phyloP scores from a whole-genome alignment of 2,888 invertebrate genomes.

The Lepidonotus clava region DNA sequence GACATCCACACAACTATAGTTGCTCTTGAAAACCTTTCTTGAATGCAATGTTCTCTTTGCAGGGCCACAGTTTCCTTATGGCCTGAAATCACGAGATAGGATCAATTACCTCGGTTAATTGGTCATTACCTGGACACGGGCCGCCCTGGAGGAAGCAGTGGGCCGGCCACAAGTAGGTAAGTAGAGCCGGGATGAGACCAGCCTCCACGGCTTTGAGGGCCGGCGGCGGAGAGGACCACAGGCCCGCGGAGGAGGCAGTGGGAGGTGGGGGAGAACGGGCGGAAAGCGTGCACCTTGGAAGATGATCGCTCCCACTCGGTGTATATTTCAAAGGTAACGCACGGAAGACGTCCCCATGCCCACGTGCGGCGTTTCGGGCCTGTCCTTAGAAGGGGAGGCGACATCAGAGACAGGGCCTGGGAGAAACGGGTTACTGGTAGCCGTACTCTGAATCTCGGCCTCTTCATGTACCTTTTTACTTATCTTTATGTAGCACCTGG shows the following conservation, averaged over 20 bases:
- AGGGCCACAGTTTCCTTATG: background rate
- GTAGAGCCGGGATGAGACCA: background rate
- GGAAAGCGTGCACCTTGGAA: conserved; percentile 6
- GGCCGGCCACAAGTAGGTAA: background rate
- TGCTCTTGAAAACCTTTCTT: background rate
- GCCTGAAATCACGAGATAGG: conserved; percentile 7
- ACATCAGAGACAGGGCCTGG: background rate
- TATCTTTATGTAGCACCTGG: no score
- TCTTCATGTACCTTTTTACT: no score
- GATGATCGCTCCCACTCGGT: conserved; percentile 11
- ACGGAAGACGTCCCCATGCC: background rate
- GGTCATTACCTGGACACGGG: conserved; percentile 6
- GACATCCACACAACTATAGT: background rate
- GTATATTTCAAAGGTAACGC: background rate
- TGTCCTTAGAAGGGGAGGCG: background rate
- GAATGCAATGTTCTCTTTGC: background rate
- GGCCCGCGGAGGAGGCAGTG: background rate
- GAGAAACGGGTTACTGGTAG: conserved; percentile 11
- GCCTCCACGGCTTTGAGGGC: background rate
- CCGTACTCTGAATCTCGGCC: no score
- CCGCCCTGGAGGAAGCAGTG: background rate
- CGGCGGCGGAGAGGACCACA: background rate
- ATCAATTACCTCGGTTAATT: conserved; percentile 15
- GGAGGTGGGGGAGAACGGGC: background rate
- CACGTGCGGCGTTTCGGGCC: background rate